phyloP scores from a whole-genome alignment of 92 coral and sea anemone species.

The Epizoanthus illoricatus region DNA sequence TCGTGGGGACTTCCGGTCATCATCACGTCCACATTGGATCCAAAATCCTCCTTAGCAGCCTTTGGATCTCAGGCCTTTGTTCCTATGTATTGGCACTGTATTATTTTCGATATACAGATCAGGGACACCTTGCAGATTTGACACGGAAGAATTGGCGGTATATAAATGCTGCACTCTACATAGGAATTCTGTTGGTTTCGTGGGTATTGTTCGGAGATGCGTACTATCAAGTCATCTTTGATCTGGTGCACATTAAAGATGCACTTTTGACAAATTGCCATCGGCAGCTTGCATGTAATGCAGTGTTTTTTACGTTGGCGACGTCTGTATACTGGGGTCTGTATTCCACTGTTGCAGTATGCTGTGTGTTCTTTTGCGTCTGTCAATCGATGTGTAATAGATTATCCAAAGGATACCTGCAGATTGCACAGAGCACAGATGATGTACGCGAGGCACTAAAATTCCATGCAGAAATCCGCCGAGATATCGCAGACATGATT shows the following conservation, averaged over 20 bases:
- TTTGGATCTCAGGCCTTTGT: conserved; percentile 50
- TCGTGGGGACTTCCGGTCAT: conserved; percentile 37
- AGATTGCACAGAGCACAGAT: conserved; percentile 41
- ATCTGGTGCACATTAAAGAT: conserved; percentile 57
- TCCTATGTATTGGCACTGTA: conserved; percentile 48
- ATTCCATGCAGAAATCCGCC: conserved; percentile 43
- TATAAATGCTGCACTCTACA: conserved; percentile 35
- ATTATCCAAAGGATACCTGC: conserved; percentile 55
- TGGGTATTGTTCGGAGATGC: conserved; percentile 58
- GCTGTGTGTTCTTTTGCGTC: conserved; percentile 52
- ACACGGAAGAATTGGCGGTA: conserved; percentile 36
- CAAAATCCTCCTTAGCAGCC: conserved; percentile 52
- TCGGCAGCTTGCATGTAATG: conserved; percentile 28
- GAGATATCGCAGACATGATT: conserved; percentile 38
- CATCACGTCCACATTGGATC: conserved; percentile 46
- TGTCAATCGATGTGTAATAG: conserved; percentile 54
- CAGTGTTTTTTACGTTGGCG: conserved; percentile 47
- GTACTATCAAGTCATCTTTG: conserved; percentile 58
- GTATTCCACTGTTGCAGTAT: conserved; percentile 53
- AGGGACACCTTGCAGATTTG: conserved; percentile 45
- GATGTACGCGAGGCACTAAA: conserved; percentile 39
- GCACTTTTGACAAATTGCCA: conserved; percentile 42
- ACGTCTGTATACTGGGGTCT: conserved; percentile 60
- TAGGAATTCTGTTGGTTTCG: conserved; percentile 50
- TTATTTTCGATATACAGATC: conserved; percentile 46